Evolutionary conservation across 2,888 invertebrate genomes (phyloP).

Genomic region (Torymus aiolomorphi): DNA sequence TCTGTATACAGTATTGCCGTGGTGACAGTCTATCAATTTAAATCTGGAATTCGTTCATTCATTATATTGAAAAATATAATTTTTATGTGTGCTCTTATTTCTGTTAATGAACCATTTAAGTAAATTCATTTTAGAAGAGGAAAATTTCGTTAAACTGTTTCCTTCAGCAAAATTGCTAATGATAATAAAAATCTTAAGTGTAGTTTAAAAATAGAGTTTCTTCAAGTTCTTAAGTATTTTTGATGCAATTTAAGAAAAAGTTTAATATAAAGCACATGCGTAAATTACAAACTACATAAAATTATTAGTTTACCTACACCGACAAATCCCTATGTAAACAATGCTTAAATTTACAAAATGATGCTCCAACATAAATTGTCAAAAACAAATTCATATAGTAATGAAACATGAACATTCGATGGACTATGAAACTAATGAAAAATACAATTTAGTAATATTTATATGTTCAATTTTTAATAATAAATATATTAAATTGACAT

Average conservation of each 20-base stretch:
- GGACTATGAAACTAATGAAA: too few species aligned
- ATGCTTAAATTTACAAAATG: too few species aligned
- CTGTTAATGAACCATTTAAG: background rate
- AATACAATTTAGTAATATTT: too few species aligned
- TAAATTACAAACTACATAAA: background rate
- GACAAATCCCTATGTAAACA: too few species aligned
- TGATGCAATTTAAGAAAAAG: constrained; percentile 11
- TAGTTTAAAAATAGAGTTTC: constrained; percentile 30
- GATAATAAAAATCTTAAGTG: background rate
- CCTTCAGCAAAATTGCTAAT: too few species aligned
- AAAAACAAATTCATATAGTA: too few species aligned
- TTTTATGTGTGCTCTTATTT: constrained; percentile 18
- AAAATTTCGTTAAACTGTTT: too few species aligned
- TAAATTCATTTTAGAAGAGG: background rate
- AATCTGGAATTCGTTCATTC: background rate
- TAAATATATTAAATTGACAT: too few species aligned
- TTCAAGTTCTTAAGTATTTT: constrained; percentile 4
- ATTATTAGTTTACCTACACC: too few species aligned
- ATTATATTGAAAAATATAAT: constrained; percentile 3
- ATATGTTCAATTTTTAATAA: too few species aligned
- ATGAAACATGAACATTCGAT: too few species aligned
- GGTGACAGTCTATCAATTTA: constrained; percentile 17
- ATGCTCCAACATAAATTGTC: too few species aligned
- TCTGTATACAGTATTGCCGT: constrained; percentile 37
- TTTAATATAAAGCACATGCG: background rate